Evolutionary conservation across 1,140 invertebrate species (phyloP), one percentile per base, ranked within the genome.

Genomic region (Drosophila orena): DNA sequence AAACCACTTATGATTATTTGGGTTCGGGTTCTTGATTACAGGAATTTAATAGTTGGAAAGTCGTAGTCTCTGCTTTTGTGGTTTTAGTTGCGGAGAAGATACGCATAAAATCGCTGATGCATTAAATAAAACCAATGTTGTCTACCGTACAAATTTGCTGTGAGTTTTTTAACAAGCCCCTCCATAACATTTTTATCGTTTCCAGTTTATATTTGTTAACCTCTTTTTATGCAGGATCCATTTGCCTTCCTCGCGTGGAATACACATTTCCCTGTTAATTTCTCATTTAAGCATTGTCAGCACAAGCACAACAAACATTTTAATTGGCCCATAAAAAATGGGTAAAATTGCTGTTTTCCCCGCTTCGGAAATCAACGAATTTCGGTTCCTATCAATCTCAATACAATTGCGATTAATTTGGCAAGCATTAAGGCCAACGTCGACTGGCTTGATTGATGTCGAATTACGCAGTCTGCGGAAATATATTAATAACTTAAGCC

Each of bases 341-440:
- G 38, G 42, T 30, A 44, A 73, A 49, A 71, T 46, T 37, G 27
- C 27, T 20, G 62, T 37, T 42, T 42, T 34, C 11, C 14, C 1
- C 59, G 11, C n/a, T 27, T 20, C 58, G 17, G 24, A 61, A 20
- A 40, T 15, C 17, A 43, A 53, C 35, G 35, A 27, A 44, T 52
- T 78, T 40, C 30, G 14, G 8, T 12, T 42, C 40, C 59, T 56
- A 81, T 88, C 79, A 86, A 77, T 88, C 70, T 86, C 79, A 83
- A 83, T 86, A 54, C 52, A 69, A 72, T 72, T 61, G 65, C 75
- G 62, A 88, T 79, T 86, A 79, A 86, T 88, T 86, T 81, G 57
- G 49, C 24, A 42, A 40, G 43, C 71, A 58, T 58, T 59, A 61
- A 40, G 49, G 50, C 43, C 70, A 24, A 46, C 49, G 50, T 20